phyloP scores from a whole-genome alignment of 2,888 invertebrate genomes.

The Oscheius sp. region DNA sequence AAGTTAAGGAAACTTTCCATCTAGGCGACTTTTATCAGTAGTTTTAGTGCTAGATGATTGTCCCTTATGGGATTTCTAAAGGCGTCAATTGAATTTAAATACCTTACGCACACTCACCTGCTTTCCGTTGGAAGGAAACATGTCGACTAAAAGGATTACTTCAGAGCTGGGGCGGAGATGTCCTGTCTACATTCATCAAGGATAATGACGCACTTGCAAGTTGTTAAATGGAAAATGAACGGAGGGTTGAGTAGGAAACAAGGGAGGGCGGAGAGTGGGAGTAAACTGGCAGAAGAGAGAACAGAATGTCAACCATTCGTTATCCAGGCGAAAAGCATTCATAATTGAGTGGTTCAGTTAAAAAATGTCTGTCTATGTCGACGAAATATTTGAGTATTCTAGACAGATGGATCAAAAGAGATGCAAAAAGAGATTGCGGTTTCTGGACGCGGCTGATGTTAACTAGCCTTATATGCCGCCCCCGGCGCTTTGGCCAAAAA shows the following conservation, averaged over 20 bases:
- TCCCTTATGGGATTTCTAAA: constrained; percentile 10
- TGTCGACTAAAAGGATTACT: constrained; percentile 19
- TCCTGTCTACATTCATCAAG: constrained; percentile 28
- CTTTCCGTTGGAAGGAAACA: constrained; percentile 15
- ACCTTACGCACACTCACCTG: constrained; percentile 27
- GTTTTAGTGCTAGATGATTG: constrained; percentile 4
- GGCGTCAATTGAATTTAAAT: constrained; percentile 10
- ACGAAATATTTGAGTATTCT: too few relatives aligned
- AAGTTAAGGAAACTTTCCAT: background rate
- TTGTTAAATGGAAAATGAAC: constrained; percentile 19
- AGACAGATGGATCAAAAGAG: too few relatives aligned
- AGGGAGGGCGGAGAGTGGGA: background rate
- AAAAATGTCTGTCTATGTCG: too few relatives aligned
- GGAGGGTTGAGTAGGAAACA: background rate
- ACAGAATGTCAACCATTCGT: background rate
- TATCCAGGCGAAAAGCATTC: too few relatives aligned
- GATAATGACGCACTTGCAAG: constrained; percentile 20
- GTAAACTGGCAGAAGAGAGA: background rate
- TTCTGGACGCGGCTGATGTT: too few relatives aligned
- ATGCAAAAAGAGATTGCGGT: too few relatives aligned
- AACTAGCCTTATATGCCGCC: too few relatives aligned
- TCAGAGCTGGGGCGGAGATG: constrained; percentile 25
- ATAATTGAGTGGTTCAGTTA: constrained; percentile 16
- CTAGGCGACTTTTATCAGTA: constrained; percentile 8
- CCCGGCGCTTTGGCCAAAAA: too few relatives aligned